A percentile compares a stretch with the other conserved stretches of the same genome.
phyloP scores from a whole-genome alignment of 2,888 invertebrate species.

The Sarcophaga rosellei region DNA sequence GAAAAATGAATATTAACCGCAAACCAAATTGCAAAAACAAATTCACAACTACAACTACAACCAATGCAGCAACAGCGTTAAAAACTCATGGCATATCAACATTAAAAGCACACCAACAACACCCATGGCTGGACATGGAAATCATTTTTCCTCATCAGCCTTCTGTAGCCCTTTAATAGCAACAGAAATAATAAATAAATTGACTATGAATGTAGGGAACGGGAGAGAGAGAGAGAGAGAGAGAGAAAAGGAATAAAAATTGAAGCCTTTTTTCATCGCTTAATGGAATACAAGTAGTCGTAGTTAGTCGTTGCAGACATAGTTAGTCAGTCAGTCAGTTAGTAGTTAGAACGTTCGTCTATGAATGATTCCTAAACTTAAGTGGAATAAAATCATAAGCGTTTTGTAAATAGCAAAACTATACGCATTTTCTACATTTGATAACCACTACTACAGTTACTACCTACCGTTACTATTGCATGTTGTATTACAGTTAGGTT shows the following conservation, averaged over 20 bases:
- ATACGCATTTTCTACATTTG: no score
- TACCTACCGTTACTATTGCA: no score
- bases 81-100: background rate
- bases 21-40: constrained; percentile 62
- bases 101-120: background rate
- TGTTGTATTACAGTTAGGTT: no score
- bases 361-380: no score
- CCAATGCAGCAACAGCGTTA: background rate
- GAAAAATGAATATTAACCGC: constrained; percentile 44
- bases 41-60: constrained; percentile 59
- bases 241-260: background rate
- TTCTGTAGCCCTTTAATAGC: background rate
- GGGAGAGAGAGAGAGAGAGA: background rate
- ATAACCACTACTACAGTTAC: no score
- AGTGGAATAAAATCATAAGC: no score
- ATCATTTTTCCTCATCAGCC: background rate
- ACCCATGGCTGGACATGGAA: background rate
- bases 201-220: background rate
- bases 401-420: no score
- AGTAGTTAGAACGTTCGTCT: no score
- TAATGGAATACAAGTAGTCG: background rate
- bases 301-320: background rate
- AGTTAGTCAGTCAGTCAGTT: no score
- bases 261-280: background rate
- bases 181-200: background rate